These are phyloP conservation scores for Lytechinus pictus DNA, from an alignment of 35 echinoderm and acorn worm species.

Conservation along the genomic window DNA sequence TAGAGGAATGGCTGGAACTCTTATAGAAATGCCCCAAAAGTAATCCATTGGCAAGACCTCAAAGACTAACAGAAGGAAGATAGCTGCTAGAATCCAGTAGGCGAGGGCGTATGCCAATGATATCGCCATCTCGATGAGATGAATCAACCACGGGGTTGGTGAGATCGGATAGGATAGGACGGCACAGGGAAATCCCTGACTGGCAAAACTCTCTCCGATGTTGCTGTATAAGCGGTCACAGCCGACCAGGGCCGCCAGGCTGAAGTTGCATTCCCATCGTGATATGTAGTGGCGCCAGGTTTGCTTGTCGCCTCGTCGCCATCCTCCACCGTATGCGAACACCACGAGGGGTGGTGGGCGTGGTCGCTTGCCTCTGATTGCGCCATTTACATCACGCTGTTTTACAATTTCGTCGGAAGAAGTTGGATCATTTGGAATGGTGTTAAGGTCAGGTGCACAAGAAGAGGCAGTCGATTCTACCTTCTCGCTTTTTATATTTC, in stretches of 20 bases:
- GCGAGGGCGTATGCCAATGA: background rate
- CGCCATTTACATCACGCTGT: background rate
- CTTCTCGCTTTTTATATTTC: background rate
- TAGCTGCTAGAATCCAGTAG: background rate
- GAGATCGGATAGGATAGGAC: constrained; percentile 42
- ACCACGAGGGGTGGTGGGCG: constrained; percentile 41
- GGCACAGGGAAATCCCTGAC: background rate
- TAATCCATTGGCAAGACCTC: background rate
- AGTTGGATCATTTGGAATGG: background rate
- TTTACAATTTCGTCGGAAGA: background rate
- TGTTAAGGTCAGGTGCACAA: background rate
- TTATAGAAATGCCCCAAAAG: background rate
- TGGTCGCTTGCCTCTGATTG: background rate
- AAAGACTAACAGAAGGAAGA: background rate
- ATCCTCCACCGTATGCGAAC: constrained; percentile 46
- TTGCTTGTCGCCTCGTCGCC: constrained; percentile 50
- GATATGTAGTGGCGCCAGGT: constrained; percentile 43
- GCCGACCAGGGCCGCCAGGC: background rate
- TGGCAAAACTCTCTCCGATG: constrained; percentile 50
- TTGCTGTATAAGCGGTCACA: constrained; percentile 20
- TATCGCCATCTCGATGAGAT: constrained; percentile 9
- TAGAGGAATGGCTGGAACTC: background rate
- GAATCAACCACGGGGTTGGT: background rate
- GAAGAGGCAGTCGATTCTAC: background rate
- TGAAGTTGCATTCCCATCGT: constrained; percentile 32